Conservation (phyloP, 2,888 invertebrate genomes). For the Lithophane semibrunnea region DNA sequence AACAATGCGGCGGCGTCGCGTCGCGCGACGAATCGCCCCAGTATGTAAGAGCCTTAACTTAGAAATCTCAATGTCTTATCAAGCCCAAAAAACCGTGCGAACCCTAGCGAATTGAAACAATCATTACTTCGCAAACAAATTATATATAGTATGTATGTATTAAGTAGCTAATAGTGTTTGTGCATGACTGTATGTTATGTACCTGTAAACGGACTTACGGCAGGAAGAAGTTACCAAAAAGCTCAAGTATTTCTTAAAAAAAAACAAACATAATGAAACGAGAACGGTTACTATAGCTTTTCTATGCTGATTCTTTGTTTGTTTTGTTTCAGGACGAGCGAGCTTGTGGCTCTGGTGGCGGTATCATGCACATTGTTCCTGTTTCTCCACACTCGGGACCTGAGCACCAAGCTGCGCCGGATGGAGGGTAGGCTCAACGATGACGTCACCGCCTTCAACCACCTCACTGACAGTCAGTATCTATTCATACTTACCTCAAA, state of each 20-base stretch:
- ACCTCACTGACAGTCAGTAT: constrained; percentile 86
- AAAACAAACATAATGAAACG: no score
- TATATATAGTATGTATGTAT: background rate
- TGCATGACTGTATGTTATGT: background rate
- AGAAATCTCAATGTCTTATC: no score
- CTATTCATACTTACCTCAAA: background rate
- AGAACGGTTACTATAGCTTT: background rate
- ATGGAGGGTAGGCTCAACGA: constrained; percentile 93
- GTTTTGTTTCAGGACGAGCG: constrained; percentile 92
- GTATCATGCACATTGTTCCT: constrained; percentile 96
- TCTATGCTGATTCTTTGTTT: background rate
- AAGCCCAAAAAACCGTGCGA: no score
- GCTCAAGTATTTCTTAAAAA: no score
- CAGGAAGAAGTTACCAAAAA: background rate
- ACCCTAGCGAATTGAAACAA: no score
- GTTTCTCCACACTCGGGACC: constrained; percentile 95
- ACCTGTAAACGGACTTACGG: background rate
- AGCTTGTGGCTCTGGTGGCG: constrained; percentile 95
- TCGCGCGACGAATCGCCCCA: no score
- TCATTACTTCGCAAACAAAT: background rate
- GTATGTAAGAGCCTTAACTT: no score
- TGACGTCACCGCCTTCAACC: constrained; percentile 88
- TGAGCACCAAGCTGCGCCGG: constrained; percentile 94
- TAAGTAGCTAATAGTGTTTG: background rate
- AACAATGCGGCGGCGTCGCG: no score